Conservation (phyloP, 1,140 invertebrate genomes). For the Aradophagus sp. region DNA sequence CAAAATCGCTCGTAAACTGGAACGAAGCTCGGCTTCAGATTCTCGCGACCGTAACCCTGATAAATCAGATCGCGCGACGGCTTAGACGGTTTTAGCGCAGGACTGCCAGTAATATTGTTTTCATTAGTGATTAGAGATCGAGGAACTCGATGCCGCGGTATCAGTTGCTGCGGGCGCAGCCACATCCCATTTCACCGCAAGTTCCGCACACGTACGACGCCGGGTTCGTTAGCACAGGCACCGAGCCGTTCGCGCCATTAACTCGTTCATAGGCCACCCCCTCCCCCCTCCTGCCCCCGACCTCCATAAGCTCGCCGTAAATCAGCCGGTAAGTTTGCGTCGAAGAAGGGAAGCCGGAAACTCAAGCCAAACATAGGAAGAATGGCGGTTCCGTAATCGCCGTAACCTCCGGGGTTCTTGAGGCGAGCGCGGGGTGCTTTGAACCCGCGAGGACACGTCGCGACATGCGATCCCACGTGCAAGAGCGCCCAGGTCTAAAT, state of each 20-base stretch:
- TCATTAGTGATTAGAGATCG: slow-evolving; percentile 62
- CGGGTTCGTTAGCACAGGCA: slow-evolving; percentile 39
- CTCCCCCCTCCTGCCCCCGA: slow-evolving; percentile 47
- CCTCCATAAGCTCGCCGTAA: slow-evolving; percentile 68
- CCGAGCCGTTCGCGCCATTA: slow-evolving; percentile 66
- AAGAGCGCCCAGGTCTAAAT: slow-evolving; percentile 66
- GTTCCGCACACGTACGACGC: slow-evolving; percentile 15
- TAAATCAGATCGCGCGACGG: slow-evolving; percentile 62
- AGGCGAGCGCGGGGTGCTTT: too few relatives aligned
- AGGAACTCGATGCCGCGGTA: slow-evolving; percentile 38
- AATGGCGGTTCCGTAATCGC: slow-evolving; percentile 69
- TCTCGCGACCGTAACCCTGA: slow-evolving; percentile 29
- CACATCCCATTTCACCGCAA: slow-evolving; percentile 17
- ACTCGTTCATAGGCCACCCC: slow-evolving; percentile 71
- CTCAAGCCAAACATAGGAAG: slow-evolving; percentile 70
- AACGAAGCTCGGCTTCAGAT: too few relatives aligned
- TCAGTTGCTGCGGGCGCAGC: slow-evolving; percentile 20
- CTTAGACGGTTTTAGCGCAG: slow-evolving; percentile 59
- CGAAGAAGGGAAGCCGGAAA: slow-evolving; percentile 65
- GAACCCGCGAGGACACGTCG: slow-evolving; percentile 16
- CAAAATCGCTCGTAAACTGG: too few relatives aligned
- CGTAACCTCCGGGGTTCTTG: slow-evolving; percentile 71
- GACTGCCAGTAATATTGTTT: slow-evolving; percentile 64
- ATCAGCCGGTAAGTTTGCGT: slow-evolving; percentile 62
- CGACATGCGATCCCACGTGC: slow-evolving; percentile 2